Evolutionary conservation across 2,888 invertebrate species (phyloP), one percentile per base, ranked within the genome.

Genomic region (Choristoneura rosaceana): DNA sequence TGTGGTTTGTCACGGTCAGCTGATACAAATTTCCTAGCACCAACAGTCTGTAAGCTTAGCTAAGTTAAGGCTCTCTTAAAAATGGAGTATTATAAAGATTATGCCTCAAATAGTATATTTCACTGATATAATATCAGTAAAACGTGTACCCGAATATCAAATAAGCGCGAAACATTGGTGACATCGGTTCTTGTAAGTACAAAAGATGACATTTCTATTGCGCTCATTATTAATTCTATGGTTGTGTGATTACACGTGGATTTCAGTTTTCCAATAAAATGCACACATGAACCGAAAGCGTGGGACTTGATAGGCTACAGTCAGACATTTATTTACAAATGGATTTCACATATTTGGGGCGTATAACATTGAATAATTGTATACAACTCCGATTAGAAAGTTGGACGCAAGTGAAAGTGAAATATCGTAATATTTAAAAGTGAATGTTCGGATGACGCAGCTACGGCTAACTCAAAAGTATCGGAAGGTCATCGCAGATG

Each of bases 361-460:
- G 60, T 47, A 47, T 47, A 71, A 68, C 63, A 63, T 41, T 41
- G 38, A 71, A 50, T 62, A 47, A 71, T 58, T 63, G 59, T 68
- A 62, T 55, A 61, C 65, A 63, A 63, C 59, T 45, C 14, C 50
- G 63, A 73, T 68, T 73, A 73, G 71, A 68, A 73, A 73, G 71
- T 64, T 71, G 63, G 50, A 9, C 62, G 55, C 63, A 47, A 68
- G 71, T 64, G 68, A 73, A 73, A 73, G 71, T 73, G 71, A 68
- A 68, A 68, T 59, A 33, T 38, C 59, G 63, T 43, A 68, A 64
- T 68, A 50, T 68, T 71, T 68, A 73, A 68, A 63, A 68, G 71
- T 73, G 71, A 73, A 73, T 63, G 71, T 73, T 63, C 43, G 15
- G 61, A 55, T 59, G 68, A 66, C 60, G 60, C 52, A 52, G 71